These are phyloP conservation scores for Radopholus similis DNA, from an alignment of 1,140 invertebrate genomes.

Conservation along the genomic window DNA sequence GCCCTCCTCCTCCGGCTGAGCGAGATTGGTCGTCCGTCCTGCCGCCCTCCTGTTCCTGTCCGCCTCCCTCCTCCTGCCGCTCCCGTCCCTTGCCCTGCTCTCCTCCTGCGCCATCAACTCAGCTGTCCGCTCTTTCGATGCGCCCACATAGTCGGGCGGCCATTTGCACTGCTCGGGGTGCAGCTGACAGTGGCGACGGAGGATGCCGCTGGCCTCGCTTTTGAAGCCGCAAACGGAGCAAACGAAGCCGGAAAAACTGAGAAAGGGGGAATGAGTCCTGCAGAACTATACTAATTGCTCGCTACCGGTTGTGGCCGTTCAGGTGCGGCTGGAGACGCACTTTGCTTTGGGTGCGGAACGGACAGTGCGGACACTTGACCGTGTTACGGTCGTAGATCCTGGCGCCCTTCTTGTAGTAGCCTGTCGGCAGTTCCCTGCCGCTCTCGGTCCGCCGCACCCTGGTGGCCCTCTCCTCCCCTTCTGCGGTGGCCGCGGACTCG, in stretches of 20 bases:
- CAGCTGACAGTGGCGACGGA: conserved; percentile 22
- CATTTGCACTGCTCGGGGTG: conserved; percentile 17
- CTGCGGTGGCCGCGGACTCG: not conserved
- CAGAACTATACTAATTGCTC: not conserved
- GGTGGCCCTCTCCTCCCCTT: not conserved
- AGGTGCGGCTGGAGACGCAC: conserved; percentile 30
- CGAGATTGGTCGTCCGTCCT: not conserved
- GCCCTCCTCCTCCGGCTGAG: not conserved
- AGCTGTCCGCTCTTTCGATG: conserved; percentile 14
- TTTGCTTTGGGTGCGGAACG: conserved; percentile 33
- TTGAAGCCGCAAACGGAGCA: conserved; percentile 37
- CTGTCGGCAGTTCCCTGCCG: not conserved
- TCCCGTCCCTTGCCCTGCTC: not conserved
- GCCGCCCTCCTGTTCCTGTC: not conserved
- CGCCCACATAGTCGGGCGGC: conserved; percentile 34
- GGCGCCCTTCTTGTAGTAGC: not conserved
- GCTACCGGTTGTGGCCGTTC: conserved; percentile 22
- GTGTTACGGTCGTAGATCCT: conserved; percentile 20
- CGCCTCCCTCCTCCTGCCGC: not conserved
- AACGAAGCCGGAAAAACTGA: conserved; percentile 18
- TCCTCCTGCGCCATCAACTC: conserved; percentile 15
- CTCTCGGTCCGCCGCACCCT: not conserved
- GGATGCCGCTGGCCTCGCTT: conserved; percentile 24
- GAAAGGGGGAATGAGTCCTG: not conserved
- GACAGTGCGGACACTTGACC: conserved; percentile 28